These are phyloP conservation scores for Eupithecia pulchellata DNA, from an alignment of 2,888 invertebrate genomes.

Conservation along the genomic window DNA sequence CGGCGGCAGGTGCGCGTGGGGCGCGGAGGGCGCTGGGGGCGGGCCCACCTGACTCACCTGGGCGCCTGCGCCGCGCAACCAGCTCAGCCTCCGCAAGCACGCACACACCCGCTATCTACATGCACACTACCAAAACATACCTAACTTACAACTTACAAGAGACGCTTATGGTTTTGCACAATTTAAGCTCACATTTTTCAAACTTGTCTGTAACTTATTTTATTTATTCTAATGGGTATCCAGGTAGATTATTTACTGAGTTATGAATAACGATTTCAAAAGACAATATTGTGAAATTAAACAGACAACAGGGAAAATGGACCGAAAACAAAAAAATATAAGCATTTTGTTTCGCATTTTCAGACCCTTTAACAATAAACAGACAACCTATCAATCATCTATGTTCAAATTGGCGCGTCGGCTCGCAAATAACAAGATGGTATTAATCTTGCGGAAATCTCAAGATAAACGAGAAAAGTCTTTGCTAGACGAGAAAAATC, in stretches of 20 bases:
- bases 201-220: slow-evolving; percentile 4
- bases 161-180: slow-evolving; percentile 16
- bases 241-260: not conserved
- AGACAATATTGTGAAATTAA: too few species aligned
- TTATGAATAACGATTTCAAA: not conserved
- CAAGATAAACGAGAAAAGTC: slow-evolving; percentile 55
- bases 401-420: slow-evolving; percentile 47
- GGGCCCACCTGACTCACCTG: slow-evolving; percentile 84
- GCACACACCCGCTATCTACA: slow-evolving; percentile 36
- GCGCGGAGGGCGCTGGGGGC: slow-evolving; percentile 78
- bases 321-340: not conserved
- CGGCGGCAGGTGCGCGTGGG: slow-evolving; percentile 78
- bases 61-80: slow-evolving; percentile 81
- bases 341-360: slow-evolving; percentile 11
- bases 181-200: slow-evolving; percentile 14
- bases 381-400: slow-evolving; percentile 22
- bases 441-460: slow-evolving; percentile 66
- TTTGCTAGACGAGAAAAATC: slow-evolving; percentile 60
- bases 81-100: slow-evolving; percentile 67
- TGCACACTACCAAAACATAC: slow-evolving; percentile 53
- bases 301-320: too few species aligned
- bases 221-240: not conserved
- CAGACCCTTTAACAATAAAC: slow-evolving; percentile 1
- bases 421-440: slow-evolving; percentile 59
- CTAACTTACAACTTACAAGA: slow-evolving; percentile 35